Evolutionary conservation across 2,888 invertebrate species (phyloP), one percentile per base, ranked within the genome.

Genomic region (Gari tellinella): DNA sequence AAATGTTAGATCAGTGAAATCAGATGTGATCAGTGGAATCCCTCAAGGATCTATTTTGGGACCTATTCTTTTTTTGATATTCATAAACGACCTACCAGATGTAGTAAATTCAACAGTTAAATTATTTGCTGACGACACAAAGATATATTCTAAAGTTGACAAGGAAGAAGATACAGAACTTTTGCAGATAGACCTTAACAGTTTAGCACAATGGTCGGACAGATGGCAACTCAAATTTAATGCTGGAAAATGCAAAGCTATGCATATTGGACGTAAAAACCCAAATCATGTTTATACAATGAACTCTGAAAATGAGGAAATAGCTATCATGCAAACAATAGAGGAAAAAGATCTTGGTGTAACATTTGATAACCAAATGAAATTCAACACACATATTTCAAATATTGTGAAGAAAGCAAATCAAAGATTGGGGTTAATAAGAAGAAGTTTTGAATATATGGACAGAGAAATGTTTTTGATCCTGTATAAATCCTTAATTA

Each of bases 1-100:
- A 25, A 21, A 19, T 12, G n/a, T 23, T 15, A 1, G 1, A 7
- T 65, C 57, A 14, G 21, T 38, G 8, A 14, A 14, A 19, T 4
- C n/a, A 2, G 7, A n/a, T 15, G 64, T 55, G 1, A 25, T 8
- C 1, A 31, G 37, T 38, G 64, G 55, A 7, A 23, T 64, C 21
- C 55, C 64, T 17, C 63, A 63, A n/a, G 63, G 63, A 1, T 19
- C 5, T 31, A 45, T 63, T 19, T n/a, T 63, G 14, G 53, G 45
- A 1, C 53, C 51, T 1, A 8, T 51, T 21, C 25, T 51, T 12
- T 61, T 61, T 52, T 17, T 41, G 1, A 51, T 51, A 2, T 61
- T 5, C 23, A 52, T 61, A 21, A 61, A 61, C 31, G 61, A 52
- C n/a, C 25, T 61, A 2, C 61, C 61, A 1, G 61, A 61, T 14